phyloP scores from a whole-genome alignment of 2,888 invertebrate species.

The Andrena camellia region DNA sequence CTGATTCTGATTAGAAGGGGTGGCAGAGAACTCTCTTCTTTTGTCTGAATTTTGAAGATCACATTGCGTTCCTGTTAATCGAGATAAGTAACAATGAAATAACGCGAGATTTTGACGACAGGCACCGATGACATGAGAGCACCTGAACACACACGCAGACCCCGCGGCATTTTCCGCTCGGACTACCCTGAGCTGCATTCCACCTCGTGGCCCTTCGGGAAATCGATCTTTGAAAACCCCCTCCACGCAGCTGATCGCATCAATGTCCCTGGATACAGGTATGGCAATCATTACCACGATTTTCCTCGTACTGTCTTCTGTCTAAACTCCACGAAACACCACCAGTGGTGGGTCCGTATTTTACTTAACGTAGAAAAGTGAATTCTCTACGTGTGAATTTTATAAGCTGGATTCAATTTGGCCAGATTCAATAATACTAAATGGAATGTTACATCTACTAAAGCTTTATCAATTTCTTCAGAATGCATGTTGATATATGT shows the following conservation, averaged over 20 bases:
- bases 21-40: not conserved
- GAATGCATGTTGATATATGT: too few species aligned
- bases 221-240: conserved; percentile 96
- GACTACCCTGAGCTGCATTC: conserved; percentile 91
- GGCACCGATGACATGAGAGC: conserved; percentile 97
- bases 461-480: too few species aligned
- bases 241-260: conserved; percentile 93
- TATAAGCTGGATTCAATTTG: too few species aligned
- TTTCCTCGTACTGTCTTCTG: not conserved
- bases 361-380: too few species aligned
- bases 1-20: not conserved
- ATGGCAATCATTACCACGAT: not conserved
- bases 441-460: too few species aligned
- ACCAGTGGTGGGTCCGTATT: too few species aligned
- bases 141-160: conserved; percentile 90
- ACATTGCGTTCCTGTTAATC: not conserved
- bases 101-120: conserved; percentile 78
- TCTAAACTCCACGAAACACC: too few species aligned
- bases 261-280: conserved; percentile 94
- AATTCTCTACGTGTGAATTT: too few species aligned
- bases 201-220: conserved; percentile 91
- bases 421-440: too few species aligned
- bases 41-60: not conserved
- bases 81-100: not conserved
- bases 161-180: conserved; percentile 89